Base-by-base conservation (phyloP, 2,113 vertebrate species). In the Jaculus jaculus region DNA sequence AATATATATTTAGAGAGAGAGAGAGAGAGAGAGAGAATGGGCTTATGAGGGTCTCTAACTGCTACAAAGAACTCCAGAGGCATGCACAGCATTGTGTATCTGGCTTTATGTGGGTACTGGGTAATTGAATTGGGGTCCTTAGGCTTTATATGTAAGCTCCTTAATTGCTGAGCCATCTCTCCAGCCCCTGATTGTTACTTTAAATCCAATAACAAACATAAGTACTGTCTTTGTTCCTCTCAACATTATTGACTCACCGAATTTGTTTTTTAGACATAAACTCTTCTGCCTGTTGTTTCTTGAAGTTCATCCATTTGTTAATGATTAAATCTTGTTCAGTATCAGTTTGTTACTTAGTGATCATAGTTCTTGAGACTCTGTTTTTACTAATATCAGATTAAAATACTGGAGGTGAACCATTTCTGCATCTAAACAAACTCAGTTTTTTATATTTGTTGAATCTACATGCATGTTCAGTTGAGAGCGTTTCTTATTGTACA, bases 391-490 rank as follows among this genome's bases (percentile, higher is more conserved):
- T n/a, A 23, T 88, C 26, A 3, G 78, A n/a, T 84, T 28, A 86
- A 80, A 91, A 83, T 54, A 4, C 34, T 79, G 12, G 24, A 79
- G 51, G 30, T 75, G 65, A 96, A 2, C 68, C 73, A 51, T 74
- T 61, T 51, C 51, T 34, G 6, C 85, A 86, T 82, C 2, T 42
- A 89, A 89, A 32, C 5, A 65, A 80, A 8, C 0, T 37, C 5
- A 24, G 80, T 54, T 63, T 92, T 87, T 75, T 30, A 66, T 71
- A 63, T 90, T 77, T 87, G 30, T 68, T 58, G 15, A 84, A 24
- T 91, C 89, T 90, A 2, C 82, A 73, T 86, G 77, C 92, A 88
- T 89, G 42, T 17, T 74, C 74, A 72, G 23, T 78, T 83, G 93
- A 86, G 32, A n/a, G 9, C 78, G 10, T 71, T 84, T 93, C 79